Base-by-base conservation (phyloP, 2,113 vertebrate species). In the Chloropsis hardwickii region DNA sequence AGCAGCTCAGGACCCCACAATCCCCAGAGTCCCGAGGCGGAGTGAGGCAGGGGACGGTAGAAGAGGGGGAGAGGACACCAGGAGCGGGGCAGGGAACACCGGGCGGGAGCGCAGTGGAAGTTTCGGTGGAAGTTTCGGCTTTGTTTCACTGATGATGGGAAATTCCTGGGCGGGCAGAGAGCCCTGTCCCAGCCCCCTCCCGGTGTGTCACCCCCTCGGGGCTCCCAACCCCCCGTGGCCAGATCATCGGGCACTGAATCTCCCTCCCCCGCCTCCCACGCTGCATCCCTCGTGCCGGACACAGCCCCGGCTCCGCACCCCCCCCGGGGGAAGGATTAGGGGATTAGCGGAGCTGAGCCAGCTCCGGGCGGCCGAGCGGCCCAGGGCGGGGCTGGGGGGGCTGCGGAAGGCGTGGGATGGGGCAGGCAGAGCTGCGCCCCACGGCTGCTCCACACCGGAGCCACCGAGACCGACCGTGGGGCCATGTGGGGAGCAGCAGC, bases 151-250 rank as follows among this genome's bases (percentile, higher is more conserved):
- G 56, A 94, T 45, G 89, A 90, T 15, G 89, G 91, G 95, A 96
- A 96, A 95, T 96, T 95, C 95, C 94, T 84, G 69, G 40, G 91
- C 85, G 61, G 78, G 93, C 88, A 96, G 39, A 96, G 39, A 53
- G 81, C 57, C 60, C 93, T 51, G 88, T 51, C 70, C 66, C 79
- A 60, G 29, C 70, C 77, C 60, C 37, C 64, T 25, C 62, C 35
- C 61, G 28, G 20, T 92, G 61, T 76, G 86, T 83, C 62, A 82
- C 72, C 53, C 37, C 87, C 76, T 61, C 29, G 17, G 33, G 79
- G 72, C 57, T 89, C 91, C 81, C 93, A 48, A 73, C 71, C 88
- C 83, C 54, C 56, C 60, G 35, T 1, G 45, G 83, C 54, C 70
- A 45, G 35, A 48, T 51, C 70, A 27, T 1, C 23, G 79, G 70